Conservation (phyloP, 2,113 vertebrate species). For the Ptilorrhoa leucosticta region DNA sequence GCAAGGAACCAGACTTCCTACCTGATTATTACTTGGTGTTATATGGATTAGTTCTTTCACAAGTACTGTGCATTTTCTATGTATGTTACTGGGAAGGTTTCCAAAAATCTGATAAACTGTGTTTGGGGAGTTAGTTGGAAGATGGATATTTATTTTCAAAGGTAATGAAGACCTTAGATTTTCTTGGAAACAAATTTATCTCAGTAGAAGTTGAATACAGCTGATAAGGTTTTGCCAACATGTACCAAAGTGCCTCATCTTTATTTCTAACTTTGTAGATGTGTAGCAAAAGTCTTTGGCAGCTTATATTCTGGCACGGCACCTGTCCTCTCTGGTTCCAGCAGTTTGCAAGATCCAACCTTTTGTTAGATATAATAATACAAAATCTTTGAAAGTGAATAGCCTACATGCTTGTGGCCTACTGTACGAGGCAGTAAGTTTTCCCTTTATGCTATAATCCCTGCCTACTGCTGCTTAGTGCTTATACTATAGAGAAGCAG, state of each 20-base stretch:
- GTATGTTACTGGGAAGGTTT: neutral
- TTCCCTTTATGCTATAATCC: neutral
- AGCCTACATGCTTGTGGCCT: neutral
- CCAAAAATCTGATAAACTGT: neutral
- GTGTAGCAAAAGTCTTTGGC: neutral
- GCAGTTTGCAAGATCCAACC: neutral
- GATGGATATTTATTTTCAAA: neutral
- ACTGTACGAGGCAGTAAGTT: neutral
- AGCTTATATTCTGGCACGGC: neutral
- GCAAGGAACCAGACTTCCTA: neutral
- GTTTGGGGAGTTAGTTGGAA: neutral
- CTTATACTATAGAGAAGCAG: neutral
- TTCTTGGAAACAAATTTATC: neutral
- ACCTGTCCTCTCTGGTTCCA: neutral
- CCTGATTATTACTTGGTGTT: neutral
- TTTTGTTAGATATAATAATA: neutral
- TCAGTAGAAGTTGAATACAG: neutral
- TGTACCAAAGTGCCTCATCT: neutral
- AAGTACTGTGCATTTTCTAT: neutral
- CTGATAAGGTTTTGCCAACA: neutral
- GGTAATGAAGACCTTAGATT: neutral
- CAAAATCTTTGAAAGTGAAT: neutral
- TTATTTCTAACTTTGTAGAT: neutral
- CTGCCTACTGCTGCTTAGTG: neutral
- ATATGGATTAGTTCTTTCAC: neutral